Percentiles rank a stretch among this genome's conserved stretches.
Evolutionary conservation across 2,888 invertebrate species (phyloP).

Genomic region (Ernsta delagoae): DNA sequence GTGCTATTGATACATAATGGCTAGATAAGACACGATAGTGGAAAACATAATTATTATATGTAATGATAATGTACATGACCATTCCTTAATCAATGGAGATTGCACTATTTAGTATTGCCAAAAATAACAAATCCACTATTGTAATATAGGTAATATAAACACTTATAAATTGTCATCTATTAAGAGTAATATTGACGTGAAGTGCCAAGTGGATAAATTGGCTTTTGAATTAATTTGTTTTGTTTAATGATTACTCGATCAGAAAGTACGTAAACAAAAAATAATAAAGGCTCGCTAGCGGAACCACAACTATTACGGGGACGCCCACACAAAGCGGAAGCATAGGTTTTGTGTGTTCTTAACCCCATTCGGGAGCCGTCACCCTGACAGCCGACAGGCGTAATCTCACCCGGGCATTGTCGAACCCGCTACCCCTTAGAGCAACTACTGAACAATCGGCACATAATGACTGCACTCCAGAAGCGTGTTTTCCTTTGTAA

Average conservation of each 20-base stretch:
- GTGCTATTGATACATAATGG: too few species aligned
- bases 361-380: constrained; percentile 43
- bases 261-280: constrained; percentile 22
- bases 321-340: constrained; percentile 33
- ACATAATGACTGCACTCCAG: constrained; percentile 58
- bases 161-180: too few species aligned
- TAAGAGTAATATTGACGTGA: background rate
- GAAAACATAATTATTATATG: too few species aligned
- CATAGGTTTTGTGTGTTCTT: constrained; percentile 38
- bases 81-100: too few species aligned
- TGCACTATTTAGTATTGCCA: too few species aligned
- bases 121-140: too few species aligned
- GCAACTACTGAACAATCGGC: constrained; percentile 61
- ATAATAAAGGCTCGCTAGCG: constrained; percentile 18
- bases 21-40: too few species aligned
- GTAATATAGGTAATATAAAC: too few species aligned
- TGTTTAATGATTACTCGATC: constrained; percentile 11
- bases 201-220: background rate
- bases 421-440: constrained; percentile 63
- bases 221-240: too few species aligned
- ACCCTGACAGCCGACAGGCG: constrained; percentile 66
- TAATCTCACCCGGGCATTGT: constrained; percentile 73
- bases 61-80: too few species aligned
- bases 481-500: constrained; percentile 74
- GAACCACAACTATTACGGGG: constrained; percentile 31